Conservation (phyloP, 2,797 vertebrate species). For the Petrocephalus sullivani region DNA sequence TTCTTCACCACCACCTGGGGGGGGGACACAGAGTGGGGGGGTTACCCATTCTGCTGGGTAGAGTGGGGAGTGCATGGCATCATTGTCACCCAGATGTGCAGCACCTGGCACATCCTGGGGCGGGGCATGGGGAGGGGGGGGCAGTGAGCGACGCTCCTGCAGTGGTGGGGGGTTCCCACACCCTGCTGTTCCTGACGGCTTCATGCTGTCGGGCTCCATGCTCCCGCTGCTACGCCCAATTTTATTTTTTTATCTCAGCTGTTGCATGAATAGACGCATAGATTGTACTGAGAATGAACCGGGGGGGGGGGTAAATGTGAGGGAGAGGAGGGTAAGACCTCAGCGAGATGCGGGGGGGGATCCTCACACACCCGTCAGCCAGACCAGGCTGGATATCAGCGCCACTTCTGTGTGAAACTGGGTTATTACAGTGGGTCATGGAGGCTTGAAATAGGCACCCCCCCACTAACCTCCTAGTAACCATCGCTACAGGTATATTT, state of each 20-base stretch:
- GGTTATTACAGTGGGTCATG: conserved; percentile 40
- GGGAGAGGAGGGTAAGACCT: background rate
- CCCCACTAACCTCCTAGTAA: conserved; percentile 13
- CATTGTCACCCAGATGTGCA: background rate
- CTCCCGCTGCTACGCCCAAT: background rate
- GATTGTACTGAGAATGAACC: background rate
- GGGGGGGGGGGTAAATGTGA: background rate
- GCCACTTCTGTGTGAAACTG: conserved; percentile 9
- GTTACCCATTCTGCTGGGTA: background rate
- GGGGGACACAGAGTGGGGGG: background rate
- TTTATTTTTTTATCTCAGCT: background rate
- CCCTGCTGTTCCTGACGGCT: background rate
- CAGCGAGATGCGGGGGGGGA: background rate
- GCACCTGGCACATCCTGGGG: background rate
- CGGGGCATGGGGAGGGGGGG: background rate
- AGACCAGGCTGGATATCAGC: background rate
- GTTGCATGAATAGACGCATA: background rate
- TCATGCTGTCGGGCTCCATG: no score
- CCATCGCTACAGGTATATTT: conserved; percentile 52
- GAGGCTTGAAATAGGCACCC: conserved; percentile 33
- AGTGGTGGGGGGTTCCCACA: no score
- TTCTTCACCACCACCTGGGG: conserved; percentile 86
- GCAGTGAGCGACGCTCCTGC: background rate
- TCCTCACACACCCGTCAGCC: background rate
- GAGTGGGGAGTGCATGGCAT: background rate